Conservation (phyloP, 2,113 vertebrate species). For the Electrona antarctica region DNA sequence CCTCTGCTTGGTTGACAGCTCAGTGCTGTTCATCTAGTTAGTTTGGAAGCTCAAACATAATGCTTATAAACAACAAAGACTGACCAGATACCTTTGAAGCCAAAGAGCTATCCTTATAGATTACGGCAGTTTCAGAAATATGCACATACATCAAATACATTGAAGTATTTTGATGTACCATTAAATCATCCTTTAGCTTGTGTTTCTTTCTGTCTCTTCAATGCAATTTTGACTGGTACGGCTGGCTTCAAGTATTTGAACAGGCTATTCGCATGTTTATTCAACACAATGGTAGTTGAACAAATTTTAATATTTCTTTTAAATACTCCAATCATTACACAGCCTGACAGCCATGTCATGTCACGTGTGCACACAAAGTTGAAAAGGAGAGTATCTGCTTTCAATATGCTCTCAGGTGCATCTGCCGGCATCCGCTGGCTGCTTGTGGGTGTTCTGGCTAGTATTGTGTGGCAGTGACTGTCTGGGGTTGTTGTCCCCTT, state of each 20-base stretch:
- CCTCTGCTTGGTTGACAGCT: conserved; percentile 29
- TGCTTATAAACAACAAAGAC: conserved; percentile 15
- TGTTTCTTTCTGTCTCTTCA: conserved; percentile 36
- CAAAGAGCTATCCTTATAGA: neutral
- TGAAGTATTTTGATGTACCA: neutral
- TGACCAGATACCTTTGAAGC: neutral
- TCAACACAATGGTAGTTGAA: conserved; percentile 17
- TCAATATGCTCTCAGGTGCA: too few relatives aligned
- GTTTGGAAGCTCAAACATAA: conserved; percentile 13
- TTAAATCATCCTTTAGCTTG: conserved; percentile 2
- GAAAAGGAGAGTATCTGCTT: too few relatives aligned
- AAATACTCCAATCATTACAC: too few relatives aligned
- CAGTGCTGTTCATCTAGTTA: neutral
- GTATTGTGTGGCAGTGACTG: too few relatives aligned
- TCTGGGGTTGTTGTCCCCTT: too few relatives aligned
- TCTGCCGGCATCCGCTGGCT: too few relatives aligned
- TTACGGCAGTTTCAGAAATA: neutral
- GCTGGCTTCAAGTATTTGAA: conserved; percentile 12
- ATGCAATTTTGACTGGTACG: conserved; percentile 31
- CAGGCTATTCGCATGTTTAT: conserved; percentile 14
- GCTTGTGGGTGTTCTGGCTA: too few relatives aligned
- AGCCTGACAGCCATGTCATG: too few relatives aligned
- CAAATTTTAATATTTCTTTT: too few relatives aligned
- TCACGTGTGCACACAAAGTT: too few relatives aligned
- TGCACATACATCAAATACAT: conserved; percentile 1